A percentile compares a stretch with the other conserved stretches of the same genome.
These are phyloP conservation scores for Phoenoteleia sp. DNA, from an alignment of 2,888 invertebrate species.

Conservation along the genomic window DNA sequence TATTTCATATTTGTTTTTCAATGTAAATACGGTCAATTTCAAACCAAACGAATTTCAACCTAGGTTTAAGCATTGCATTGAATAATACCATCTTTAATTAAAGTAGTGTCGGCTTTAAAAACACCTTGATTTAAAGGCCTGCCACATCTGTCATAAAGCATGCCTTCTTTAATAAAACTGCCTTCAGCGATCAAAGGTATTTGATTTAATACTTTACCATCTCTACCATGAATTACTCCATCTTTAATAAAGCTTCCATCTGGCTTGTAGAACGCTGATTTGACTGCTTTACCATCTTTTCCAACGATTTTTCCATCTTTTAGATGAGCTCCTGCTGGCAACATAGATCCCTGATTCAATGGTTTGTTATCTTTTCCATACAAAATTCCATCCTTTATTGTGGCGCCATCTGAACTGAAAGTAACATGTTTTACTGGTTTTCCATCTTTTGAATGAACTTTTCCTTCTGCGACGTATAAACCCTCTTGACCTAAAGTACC, in stretches of 20 bases:
- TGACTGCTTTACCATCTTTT: constrained; percentile 83
- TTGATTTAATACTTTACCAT: constrained; percentile 81
- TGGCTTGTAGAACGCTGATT: constrained; percentile 83
- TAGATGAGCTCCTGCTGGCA: constrained; percentile 83
- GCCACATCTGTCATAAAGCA: constrained; percentile 79
- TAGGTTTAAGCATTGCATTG: no score
- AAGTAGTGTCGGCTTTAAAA: constrained; percentile 81
- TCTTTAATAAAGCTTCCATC: constrained; percentile 84
- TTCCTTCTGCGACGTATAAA: constrained; percentile 82
- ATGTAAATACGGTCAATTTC: no score
- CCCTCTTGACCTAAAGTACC: constrained; percentile 83
- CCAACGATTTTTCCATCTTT: constrained; percentile 84
- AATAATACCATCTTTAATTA: constrained; percentile 82
- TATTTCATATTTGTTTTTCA: no score
- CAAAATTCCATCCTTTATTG: background rate
- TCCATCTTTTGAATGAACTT: constrained; percentile 82
- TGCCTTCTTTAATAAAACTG: constrained; percentile 81
- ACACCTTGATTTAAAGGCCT: constrained; percentile 81
- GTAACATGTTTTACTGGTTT: constrained; percentile 83
- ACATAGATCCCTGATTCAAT: constrained; percentile 83
- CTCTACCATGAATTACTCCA: constrained; percentile 81
- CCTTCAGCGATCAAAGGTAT: constrained; percentile 83
- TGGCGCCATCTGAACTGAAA: constrained; percentile 83
- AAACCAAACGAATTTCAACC: no score
- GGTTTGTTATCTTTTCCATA: constrained; percentile 82